Conservation (phyloP, 2,797 vertebrate genomes). For the Pantherophis alleghaniensis region DNA sequence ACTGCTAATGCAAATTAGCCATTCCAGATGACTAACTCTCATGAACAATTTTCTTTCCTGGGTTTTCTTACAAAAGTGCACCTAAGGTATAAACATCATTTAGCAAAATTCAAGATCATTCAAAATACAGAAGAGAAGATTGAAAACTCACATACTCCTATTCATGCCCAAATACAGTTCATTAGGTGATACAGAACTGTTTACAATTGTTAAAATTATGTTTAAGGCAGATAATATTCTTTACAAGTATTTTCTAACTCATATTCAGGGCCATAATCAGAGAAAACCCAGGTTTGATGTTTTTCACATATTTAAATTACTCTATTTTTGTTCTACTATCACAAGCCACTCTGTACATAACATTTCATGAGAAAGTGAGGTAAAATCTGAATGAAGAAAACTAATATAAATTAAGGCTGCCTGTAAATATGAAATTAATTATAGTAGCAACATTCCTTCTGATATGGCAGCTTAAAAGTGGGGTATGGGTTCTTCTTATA, state of each 20-base stretch:
- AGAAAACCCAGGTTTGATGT: not conserved
- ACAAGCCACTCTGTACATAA: not conserved
- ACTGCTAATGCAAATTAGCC: not conserved
- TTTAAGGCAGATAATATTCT: not conserved
- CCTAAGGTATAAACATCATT: not conserved
- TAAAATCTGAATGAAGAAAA: not conserved
- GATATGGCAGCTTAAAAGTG: not conserved
- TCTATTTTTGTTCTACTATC: not conserved
- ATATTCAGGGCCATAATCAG: not conserved
- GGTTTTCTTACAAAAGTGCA: not conserved
- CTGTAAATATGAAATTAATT: not conserved
- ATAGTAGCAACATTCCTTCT: not conserved
- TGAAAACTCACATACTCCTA: not conserved
- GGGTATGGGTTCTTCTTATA: not conserved
- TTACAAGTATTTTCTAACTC: not conserved
- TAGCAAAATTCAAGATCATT: not conserved
- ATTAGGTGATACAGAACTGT: not conserved
- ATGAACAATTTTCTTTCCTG: too few species aligned
- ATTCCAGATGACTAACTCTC: not conserved
- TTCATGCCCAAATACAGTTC: not conserved
- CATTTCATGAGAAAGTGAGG: not conserved
- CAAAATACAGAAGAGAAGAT: not conserved
- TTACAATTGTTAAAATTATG: not conserved
- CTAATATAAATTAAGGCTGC: not conserved
- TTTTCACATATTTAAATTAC: not conserved